A percentile compares a stretch with the other conserved stretches of the same genome.
phyloP scores from a whole-genome alignment of 2,797 vertebrate genomes.

The Acanthornis magna region DNA sequence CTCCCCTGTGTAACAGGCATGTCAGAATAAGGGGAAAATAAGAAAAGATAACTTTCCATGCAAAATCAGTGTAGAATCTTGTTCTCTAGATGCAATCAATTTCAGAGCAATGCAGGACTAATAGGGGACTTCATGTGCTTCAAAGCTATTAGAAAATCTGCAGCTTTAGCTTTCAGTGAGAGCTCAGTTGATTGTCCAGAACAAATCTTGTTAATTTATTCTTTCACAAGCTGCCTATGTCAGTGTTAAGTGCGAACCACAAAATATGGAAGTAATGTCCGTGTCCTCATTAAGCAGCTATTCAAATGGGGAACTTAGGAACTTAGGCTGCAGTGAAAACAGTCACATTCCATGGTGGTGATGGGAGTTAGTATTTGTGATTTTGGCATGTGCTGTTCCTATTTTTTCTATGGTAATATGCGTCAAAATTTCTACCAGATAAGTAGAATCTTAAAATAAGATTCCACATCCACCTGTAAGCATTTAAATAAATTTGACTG shows the following conservation, averaged over 20 bases:
- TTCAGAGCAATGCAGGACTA: background rate
- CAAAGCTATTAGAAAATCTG: background rate
- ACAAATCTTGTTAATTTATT: background rate
- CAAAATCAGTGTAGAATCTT: background rate
- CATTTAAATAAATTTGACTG: background rate
- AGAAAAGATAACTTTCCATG: background rate
- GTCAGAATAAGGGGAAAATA: background rate
- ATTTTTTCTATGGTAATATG: background rate
- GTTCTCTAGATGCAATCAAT: background rate
- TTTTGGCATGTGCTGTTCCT: background rate
- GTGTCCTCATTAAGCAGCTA: background rate
- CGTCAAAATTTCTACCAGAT: background rate
- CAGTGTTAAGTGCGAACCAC: background rate
- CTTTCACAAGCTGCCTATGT: background rate
- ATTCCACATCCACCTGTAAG: background rate
- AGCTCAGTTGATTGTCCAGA: background rate
- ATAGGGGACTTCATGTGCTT: background rate
- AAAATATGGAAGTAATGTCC: background rate
- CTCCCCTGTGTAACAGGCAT: background rate
- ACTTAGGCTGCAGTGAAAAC: background rate
- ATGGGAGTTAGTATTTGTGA: background rate
- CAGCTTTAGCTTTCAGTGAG: background rate
- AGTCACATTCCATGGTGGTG: background rate
- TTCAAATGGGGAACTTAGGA: background rate
- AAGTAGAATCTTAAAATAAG: background rate